A percentile compares a stretch with the other conserved stretches of the same genome.
These are phyloP conservation scores for Campoletis sonorensis DNA, from an alignment of 1,140 invertebrate species.

Conservation along the genomic window DNA sequence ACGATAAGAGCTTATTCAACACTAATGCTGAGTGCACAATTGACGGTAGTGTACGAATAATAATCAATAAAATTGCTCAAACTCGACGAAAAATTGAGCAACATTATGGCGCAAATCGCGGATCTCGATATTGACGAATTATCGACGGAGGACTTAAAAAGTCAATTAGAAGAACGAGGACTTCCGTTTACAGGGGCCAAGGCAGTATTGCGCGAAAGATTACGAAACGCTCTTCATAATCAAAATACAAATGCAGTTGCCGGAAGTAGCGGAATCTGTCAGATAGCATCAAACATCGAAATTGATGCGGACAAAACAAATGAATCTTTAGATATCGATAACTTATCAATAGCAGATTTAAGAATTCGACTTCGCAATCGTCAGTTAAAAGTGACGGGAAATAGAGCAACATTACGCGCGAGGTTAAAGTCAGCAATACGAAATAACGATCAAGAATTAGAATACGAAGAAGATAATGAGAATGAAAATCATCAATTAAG, in stretches of 20 bases:
- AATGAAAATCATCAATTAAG: slow-evolving; percentile 1
- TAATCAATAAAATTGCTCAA: not conserved
- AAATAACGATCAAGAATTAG: not conserved
- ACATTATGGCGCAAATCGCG: not conserved
- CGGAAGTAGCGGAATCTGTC: not conserved
- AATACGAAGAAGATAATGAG: slow-evolving; percentile 16
- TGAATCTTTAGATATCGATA: not conserved
- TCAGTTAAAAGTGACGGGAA: not conserved
- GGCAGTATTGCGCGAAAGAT: slow-evolving; percentile 12
- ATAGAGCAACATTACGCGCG: not conserved
- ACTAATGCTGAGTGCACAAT: not conserved
- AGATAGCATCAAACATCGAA: not conserved
- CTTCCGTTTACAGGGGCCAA: not conserved
- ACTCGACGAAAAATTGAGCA: not conserved
- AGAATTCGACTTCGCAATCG: slow-evolving; percentile 7
- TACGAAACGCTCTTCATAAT: not conserved
- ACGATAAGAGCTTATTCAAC: not conserved
- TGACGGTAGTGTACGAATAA: not conserved
- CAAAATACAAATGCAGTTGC: not conserved
- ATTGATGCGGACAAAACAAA: not conserved
- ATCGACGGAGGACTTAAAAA: slow-evolving; percentile 21
- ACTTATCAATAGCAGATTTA: slow-evolving; percentile 5
- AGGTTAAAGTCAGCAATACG: not conserved
- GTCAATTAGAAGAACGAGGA: slow-evolving; percentile 14
- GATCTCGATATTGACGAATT: slow-evolving; percentile 12